Evolutionary conservation across 2,113 vertebrate genomes (phyloP).

Genomic region (Sinocyclocheilus rhinocerous): DNA sequence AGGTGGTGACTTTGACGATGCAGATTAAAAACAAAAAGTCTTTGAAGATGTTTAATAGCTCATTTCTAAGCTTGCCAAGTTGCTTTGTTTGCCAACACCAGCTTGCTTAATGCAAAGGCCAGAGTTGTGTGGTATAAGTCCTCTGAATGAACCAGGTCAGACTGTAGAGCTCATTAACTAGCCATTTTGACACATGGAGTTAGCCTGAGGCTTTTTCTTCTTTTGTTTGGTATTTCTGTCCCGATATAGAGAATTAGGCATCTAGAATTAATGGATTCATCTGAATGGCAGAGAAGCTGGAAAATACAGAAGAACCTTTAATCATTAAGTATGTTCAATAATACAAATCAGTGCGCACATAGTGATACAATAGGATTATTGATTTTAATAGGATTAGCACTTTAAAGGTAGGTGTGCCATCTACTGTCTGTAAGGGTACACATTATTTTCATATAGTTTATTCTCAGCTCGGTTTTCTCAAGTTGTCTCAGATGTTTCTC

Average conservation of each 20-base stretch:
- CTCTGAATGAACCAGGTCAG: neutral
- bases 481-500: neutral
- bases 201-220: neutral
- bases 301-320: neutral
- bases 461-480: neutral
- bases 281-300: neutral
- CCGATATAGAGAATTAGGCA: neutral
- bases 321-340: conserved; percentile 6
- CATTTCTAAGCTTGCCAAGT: neutral
- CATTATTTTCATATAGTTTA: neutral
- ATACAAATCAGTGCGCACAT: neutral
- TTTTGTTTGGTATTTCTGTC: neutral
- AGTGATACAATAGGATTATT: neutral
- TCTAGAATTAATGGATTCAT: conserved; percentile 13
- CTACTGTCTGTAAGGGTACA: neutral
- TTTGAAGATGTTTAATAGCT: conserved; percentile 19
- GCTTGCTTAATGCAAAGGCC: neutral
- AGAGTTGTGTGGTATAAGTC: neutral
- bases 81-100: neutral
- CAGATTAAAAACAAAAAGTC: neutral
- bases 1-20: neutral
- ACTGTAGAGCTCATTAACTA: conserved; percentile 1
- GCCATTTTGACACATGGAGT: neutral
- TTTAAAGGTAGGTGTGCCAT: neutral
- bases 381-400: neutral